phyloP scores from a whole-genome alignment of 2,888 invertebrate species.

The Pheosia gnoma region DNA sequence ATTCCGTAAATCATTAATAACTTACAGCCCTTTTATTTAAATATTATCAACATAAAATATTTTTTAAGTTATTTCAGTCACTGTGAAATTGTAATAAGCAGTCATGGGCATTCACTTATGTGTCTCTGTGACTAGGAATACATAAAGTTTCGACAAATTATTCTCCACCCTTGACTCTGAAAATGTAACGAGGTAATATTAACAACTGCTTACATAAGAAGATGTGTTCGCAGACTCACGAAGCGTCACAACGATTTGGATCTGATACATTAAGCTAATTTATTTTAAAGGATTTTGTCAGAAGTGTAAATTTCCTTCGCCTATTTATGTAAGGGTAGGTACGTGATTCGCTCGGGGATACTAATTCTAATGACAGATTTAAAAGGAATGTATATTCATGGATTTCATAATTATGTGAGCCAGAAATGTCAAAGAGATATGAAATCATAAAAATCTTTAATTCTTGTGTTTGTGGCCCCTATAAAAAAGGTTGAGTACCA shows the following conservation, averaged over 20 bases:
- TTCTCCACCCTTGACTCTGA: neutral
- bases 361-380: constrained; percentile 6
- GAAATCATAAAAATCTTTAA: no score
- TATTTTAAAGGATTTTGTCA: constrained; percentile 20
- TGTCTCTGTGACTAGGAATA: neutral
- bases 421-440: neutral
- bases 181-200: constrained; percentile 23
- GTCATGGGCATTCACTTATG: no score
- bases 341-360: constrained; percentile 5
- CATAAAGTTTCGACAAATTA: neutral
- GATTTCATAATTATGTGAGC: neutral
- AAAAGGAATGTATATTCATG: constrained; percentile 5
- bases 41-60: no score
- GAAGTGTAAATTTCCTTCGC: constrained; percentile 30
- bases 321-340: constrained; percentile 10
- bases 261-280: constrained; percentile 42
- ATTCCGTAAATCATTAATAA: no score
- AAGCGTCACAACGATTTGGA: constrained; percentile 34
- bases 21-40: no score
- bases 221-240: constrained; percentile 28
- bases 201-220: constrained; percentile 37
- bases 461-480: no score
- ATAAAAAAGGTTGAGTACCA: no score
- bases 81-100: no score
- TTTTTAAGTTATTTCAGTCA: no score